Conservation (phyloP, 2,888 invertebrate genomes). For the Saturnia pavonia region DNA sequence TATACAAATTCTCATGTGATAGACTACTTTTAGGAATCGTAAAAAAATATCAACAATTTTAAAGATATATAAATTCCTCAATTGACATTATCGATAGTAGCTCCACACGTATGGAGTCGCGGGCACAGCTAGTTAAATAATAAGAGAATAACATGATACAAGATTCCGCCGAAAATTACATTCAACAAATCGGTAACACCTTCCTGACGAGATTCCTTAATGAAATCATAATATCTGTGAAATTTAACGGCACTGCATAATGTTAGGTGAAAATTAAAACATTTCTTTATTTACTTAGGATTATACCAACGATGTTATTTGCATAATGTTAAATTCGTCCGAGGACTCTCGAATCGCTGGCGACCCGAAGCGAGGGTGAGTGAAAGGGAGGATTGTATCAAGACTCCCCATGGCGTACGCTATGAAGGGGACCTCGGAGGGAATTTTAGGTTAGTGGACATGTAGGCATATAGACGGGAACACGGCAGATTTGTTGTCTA, state of each 20-base stretch:
- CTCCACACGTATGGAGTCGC: too few relatives aligned
- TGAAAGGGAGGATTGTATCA: slow-evolving; percentile 77
- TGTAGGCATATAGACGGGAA: slow-evolving; percentile 82
- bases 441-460: slow-evolving; percentile 82
- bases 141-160: neutral
- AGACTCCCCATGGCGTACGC: slow-evolving; percentile 76
- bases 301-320: slow-evolving; percentile 20
- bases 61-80: too few relatives aligned
- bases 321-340: slow-evolving; percentile 21
- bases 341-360: slow-evolving; percentile 23
- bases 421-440: slow-evolving; percentile 71
- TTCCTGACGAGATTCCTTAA: neutral
- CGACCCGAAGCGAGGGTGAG: slow-evolving; percentile 61
- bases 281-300: slow-evolving; percentile 24
- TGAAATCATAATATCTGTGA: slow-evolving; percentile 8
- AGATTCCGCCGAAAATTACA: neutral
- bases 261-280: slow-evolving; percentile 21
- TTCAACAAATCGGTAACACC: neutral
- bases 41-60: too few relatives aligned
- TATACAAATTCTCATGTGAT: too few relatives aligned
- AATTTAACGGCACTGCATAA: slow-evolving; percentile 13
- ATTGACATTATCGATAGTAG: too few relatives aligned
- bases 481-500: slow-evolving; percentile 82
- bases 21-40: too few relatives aligned
- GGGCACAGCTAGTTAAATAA: neutral